Evolutionary conservation across 1,140 invertebrate genomes (phyloP).

Genomic region (Eriosoma lanigerum): DNA sequence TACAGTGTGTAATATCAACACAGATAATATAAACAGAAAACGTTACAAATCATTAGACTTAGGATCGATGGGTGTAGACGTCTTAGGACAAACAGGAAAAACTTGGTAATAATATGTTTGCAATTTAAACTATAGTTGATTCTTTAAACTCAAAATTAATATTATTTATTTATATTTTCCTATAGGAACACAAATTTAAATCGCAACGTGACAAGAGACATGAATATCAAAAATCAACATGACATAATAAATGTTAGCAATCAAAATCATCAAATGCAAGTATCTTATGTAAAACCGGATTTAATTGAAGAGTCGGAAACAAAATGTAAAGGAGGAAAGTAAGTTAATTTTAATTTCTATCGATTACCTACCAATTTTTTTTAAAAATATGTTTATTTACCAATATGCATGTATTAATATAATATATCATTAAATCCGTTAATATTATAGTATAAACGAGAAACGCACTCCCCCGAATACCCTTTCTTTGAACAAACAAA

Average conservation of each 20-base stretch:
- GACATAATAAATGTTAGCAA: constrained; percentile 30
- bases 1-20: constrained; percentile 43
- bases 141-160: neutral
- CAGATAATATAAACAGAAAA: constrained; percentile 46
- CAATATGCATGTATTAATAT: too few species aligned
- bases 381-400: too few species aligned
- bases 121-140: neutral
- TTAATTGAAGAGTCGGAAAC: constrained; percentile 47
- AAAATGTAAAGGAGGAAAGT: constrained; percentile 38
- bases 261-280: constrained; percentile 44
- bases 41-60: constrained; percentile 66
- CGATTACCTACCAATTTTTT: neutral
- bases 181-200: constrained; percentile 38
- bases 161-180: neutral
- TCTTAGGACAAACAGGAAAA: constrained; percentile 55
- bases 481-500: constrained; percentile 52
- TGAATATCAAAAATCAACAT: constrained; percentile 24
- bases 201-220: constrained; percentile 37
- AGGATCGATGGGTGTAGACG: constrained; percentile 72
- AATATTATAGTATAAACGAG: constrained; percentile 53
- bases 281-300: constrained; percentile 38
- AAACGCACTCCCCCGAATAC: constrained; percentile 53
- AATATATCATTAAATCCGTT: too few species aligned
- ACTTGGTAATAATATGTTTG: constrained; percentile 20
- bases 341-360: constrained; percentile 12